Percentiles rank a stretch among this genome's conserved stretches.
Conservation (phyloP, 2,113 vertebrate genomes). For the Phylloscopus whistleri region DNA sequence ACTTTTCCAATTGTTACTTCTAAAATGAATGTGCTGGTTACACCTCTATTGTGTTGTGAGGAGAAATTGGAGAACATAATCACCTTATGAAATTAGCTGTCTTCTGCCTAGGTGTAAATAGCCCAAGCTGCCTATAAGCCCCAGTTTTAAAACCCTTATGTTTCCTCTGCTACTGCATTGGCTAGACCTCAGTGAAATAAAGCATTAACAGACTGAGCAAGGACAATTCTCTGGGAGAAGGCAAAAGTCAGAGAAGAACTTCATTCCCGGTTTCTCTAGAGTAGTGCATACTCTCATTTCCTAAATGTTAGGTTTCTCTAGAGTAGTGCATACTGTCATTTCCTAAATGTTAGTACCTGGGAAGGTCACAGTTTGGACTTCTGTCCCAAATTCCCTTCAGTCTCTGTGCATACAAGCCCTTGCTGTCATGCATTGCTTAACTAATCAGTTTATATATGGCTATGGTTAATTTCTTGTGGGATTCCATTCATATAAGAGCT, state of each 20-base stretch:
- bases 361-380: background rate
- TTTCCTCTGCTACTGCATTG: background rate
- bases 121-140: background rate
- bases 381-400: background rate
- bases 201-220: background rate
- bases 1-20: background rate
- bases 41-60: background rate
- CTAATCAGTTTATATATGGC: constrained; percentile 10
- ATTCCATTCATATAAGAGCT: background rate
- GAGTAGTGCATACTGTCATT: background rate
- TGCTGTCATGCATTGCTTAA: constrained; percentile 7
- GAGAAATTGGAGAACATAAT: background rate
- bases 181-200: background rate
- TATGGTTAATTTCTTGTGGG: constrained; percentile 49
- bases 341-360: background rate
- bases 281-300: background rate
- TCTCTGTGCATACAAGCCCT: background rate
- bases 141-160: background rate
- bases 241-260: background rate
- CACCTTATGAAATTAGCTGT: background rate
- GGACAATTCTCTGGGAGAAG: background rate
- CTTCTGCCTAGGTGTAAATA: background rate
- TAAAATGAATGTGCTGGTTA: background rate
- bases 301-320: background rate
- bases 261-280: background rate